Percentiles rank a stretch among this genome's conserved stretches.
Evolutionary conservation across 2,113 vertebrate genomes (phyloP).

Genomic region (Hypomesus transpacificus): DNA sequence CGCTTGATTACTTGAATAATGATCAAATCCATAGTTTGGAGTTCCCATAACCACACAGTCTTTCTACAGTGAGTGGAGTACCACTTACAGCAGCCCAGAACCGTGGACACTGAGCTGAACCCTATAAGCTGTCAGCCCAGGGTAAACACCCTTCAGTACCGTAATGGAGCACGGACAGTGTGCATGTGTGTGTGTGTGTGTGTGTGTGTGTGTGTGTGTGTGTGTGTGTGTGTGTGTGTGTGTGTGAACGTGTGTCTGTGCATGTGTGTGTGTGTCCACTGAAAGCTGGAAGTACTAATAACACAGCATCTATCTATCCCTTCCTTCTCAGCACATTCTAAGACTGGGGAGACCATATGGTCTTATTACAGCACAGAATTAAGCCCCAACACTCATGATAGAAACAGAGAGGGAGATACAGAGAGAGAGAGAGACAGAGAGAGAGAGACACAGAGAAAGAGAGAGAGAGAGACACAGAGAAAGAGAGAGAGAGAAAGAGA

Average conservation of each 20-base stretch:
- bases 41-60: no score
- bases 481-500: neutral
- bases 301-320: conserved; percentile 42
- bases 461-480: no score
- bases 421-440: conserved; percentile 8
- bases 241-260: neutral
- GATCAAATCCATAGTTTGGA: no score
- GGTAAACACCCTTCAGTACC: no score
- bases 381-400: conserved; percentile 47
- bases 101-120: no score
- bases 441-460: conserved; percentile 19
- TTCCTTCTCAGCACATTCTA: conserved; percentile 54
- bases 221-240: conserved; percentile 31
- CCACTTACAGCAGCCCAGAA: no score
- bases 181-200: no score
- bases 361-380: conserved; percentile 59
- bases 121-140: no score
- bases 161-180: no score
- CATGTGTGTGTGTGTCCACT: conserved; percentile 32
- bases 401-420: conserved; percentile 17
- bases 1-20: no score
- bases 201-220: neutral
- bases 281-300: conserved; percentile 38
- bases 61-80: no score
- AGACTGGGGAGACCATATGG: conserved; percentile 61